phyloP scores from a whole-genome alignment of 2,113 vertebrate species.

The Pipa parva region DNA sequence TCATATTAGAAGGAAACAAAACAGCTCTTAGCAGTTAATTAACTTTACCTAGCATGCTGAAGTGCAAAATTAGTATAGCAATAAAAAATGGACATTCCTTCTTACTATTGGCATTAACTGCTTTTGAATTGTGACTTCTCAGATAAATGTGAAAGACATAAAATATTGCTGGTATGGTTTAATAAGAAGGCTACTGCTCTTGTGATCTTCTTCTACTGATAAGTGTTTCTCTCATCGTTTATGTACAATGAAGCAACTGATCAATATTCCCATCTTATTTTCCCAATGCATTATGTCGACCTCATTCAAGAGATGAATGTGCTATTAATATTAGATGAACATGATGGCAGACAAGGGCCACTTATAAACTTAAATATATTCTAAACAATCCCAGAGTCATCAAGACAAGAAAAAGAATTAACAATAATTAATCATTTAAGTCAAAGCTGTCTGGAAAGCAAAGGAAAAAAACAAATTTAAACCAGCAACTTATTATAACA shows the following conservation, averaged over 20 bases:
- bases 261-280: constrained; percentile 61
- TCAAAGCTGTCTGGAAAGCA: constrained; percentile 20
- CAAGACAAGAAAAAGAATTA: constrained; percentile 32
- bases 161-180: constrained; percentile 19
- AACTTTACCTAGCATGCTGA: too few relatives aligned
- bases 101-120: neutral
- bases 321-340: constrained; percentile 67
- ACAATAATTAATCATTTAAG: constrained; percentile 37
- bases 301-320: constrained; percentile 58
- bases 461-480: constrained; percentile 25
- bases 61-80: neutral
- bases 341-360: constrained; percentile 53
- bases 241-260: constrained; percentile 53
- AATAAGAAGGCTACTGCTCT: constrained; percentile 15
- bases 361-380: constrained; percentile 52
- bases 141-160: constrained; percentile 6
- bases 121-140: neutral
- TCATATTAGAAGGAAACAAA: too few relatives aligned
- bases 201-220: constrained; percentile 15
- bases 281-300: constrained; percentile 61
- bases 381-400: constrained; percentile 41
- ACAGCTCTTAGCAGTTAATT: too few relatives aligned
- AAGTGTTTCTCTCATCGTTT: constrained; percentile 46
- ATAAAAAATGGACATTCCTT: neutral
- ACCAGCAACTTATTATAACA: constrained; percentile 47